Evolutionary conservation across 2,113 vertebrate genomes (phyloP).

Genomic region (Patagioenas fasciata): DNA sequence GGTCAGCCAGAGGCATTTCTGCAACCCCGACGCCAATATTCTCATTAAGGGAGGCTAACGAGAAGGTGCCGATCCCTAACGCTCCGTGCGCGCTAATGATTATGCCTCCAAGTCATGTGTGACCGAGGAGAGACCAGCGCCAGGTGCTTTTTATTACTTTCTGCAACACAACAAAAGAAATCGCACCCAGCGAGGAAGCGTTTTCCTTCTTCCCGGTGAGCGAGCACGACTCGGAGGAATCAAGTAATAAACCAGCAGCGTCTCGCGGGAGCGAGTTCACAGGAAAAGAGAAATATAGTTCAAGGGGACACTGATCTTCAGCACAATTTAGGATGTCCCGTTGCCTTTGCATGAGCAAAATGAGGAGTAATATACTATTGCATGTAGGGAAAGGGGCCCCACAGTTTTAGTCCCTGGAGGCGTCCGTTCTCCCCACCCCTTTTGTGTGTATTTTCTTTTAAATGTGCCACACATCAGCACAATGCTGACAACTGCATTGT

Average conservation of each 20-base stretch:
- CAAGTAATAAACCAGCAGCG: background rate
- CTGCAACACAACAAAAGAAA: background rate
- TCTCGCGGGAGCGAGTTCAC: background rate
- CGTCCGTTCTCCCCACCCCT: conserved; percentile 37
- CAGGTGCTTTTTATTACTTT: conserved; percentile 6
- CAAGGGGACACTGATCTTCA: background rate
- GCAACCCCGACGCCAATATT: background rate
- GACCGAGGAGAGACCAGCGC: background rate
- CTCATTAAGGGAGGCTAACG: background rate
- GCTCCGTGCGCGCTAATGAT: background rate
- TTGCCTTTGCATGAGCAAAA: background rate
- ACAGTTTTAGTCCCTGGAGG: conserved; percentile 39
- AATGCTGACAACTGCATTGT: conserved; percentile 49
- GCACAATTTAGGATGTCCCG: background rate
- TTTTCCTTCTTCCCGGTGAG: background rate
- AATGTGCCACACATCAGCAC: conserved; percentile 50
- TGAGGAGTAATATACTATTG: background rate
- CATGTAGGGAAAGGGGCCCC: conserved; percentile 11
- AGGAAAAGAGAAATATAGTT: background rate
- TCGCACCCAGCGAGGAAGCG: background rate
- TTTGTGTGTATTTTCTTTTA: conserved; percentile 21
- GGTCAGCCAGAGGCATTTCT: background rate
- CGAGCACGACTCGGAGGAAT: background rate
- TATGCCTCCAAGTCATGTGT: background rate
- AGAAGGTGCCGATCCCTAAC: background rate